These are phyloP conservation scores for Drosophila paranaensis DNA, from an alignment of 2,888 invertebrate genomes.

Conservation along the genomic window DNA sequence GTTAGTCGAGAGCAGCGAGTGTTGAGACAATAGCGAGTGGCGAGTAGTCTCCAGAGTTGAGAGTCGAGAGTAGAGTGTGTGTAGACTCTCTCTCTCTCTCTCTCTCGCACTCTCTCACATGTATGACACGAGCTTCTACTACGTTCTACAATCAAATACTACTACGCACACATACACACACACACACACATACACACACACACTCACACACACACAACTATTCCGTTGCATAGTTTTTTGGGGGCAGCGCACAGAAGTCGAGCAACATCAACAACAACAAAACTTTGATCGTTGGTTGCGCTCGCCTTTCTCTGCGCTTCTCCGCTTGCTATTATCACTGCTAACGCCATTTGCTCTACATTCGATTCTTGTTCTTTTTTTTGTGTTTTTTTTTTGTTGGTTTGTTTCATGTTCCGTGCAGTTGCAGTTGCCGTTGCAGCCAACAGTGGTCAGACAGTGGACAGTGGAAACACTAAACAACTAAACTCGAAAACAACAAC, in stretches of 20 bases:
- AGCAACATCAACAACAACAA: conserved; percentile 14
- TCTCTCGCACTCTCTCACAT: not conserved
- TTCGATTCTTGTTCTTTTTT: not conserved
- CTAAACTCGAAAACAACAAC: not conserved
- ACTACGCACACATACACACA: conserved; percentile 57
- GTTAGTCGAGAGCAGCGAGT: conserved; percentile 20
- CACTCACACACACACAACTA: conserved; percentile 40
- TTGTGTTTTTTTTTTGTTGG: not conserved
- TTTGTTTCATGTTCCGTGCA: conserved; percentile 9
- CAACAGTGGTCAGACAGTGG: conserved; percentile 39
- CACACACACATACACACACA: conserved; percentile 22
- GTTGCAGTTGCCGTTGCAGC: conserved; percentile 43
- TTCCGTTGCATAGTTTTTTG: conserved; percentile 65
- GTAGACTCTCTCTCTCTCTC: not conserved
- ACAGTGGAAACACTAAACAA: not conserved
- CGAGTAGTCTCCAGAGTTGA: conserved; percentile 17
- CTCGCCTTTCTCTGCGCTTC: conserved; percentile 1
- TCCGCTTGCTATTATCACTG: conserved; percentile 6
- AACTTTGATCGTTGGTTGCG: not conserved
- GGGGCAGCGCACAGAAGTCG: conserved; percentile 43
- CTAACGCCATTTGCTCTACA: conserved; percentile 6
- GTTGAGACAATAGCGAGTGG: conserved; percentile 26
- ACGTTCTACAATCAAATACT: conserved; percentile 80
- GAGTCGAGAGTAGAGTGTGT: not conserved
- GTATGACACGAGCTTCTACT: conserved; percentile 53